Evolutionary conservation across 2,888 invertebrate genomes (phyloP), one percentile per base, ranked within the genome.

Genomic region (Ashinkailepas kermadecensis): DNA sequence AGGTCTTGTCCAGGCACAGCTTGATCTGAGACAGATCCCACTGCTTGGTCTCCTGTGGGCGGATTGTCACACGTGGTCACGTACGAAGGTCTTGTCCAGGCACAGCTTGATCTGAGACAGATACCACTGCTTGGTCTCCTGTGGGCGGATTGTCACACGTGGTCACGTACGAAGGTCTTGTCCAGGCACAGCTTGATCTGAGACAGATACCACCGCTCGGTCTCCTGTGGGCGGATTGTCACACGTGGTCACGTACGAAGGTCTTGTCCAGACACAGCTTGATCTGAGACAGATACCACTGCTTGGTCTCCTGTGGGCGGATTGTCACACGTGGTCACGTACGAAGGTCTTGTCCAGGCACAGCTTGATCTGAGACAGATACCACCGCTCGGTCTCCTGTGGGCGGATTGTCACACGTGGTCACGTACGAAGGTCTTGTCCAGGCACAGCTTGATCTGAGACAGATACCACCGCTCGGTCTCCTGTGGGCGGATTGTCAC

Each of bases 101-200:
- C 94, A 92, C 86, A 94, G 94, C 81, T 94, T 90, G 39, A 93
- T 89, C 81, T 94, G 94, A 54, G 91, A 90, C 80, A 94, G 78
- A 54, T 81, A 62, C 59, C 83, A 83, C 56, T 78, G 70, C 64
- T 81, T 81, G 12, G 81, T 83, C 79, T 84, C 81, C 84, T 84
- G 83, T 25, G 82, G 80, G n/a, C n/a, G n/a, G n/a, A n/a, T n/a
- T n/a, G n/a, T n/a, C n/a, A n/a, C n/a, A n/a, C n/a, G n/a, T n/a
- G n/a, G n/a, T n/a, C n/a, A n/a, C n/a, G n/a, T n/a, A n/a, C 87
- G 39, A 94, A 87, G 0, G 88, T 87, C 86, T 93, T 94, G 86
- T 92, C 89, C 84, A 94, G 92, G 86, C 94, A 95, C 81, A 94
- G 90, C 39, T 93, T 89, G 81, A 94, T 91, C 87, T 94, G 94